A percentile compares a stretch with the other conserved stretches of the same genome.
Evolutionary conservation across 2,113 vertebrate genomes (phyloP).

Genomic region (Esox niger): DNA sequence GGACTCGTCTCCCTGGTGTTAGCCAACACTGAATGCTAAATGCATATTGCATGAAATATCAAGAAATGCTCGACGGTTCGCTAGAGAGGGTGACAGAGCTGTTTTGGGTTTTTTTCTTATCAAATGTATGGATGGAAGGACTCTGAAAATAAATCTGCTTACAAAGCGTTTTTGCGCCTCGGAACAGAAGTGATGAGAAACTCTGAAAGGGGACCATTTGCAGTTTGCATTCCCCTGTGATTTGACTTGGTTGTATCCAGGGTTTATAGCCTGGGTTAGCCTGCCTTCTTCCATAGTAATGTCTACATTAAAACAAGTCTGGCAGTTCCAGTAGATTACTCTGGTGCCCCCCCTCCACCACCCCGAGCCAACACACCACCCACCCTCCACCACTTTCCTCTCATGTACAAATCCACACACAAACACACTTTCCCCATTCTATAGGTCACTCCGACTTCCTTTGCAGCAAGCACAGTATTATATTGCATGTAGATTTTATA

Average conservation of each 20-base stretch:
- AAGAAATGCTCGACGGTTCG: neutral
- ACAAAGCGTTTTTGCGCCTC: neutral
- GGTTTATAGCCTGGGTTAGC: neutral
- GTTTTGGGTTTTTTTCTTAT: neutral
- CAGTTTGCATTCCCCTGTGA: neutral
- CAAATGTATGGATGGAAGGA: neutral
- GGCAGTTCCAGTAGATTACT: no score
- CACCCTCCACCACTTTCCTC: no score
- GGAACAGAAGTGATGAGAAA: neutral
- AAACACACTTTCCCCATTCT: neutral
- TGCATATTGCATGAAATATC: neutral
- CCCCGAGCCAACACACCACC: no score
- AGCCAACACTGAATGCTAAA: neutral
- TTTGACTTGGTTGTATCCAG: neutral
- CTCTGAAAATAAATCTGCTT: neutral
- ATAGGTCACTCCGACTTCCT: neutral
- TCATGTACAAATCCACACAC: no score
- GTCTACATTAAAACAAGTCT: neutral
- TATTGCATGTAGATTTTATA: neutral
- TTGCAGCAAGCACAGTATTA: neutral
- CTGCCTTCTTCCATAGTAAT: neutral
- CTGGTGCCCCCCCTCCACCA: no score
- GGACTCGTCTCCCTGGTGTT: neutral
- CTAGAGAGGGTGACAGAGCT: neutral
- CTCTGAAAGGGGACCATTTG: neutral